Conservation (phyloP, 2,113 vertebrate species). For the Onychorhynchus coronatus region DNA sequence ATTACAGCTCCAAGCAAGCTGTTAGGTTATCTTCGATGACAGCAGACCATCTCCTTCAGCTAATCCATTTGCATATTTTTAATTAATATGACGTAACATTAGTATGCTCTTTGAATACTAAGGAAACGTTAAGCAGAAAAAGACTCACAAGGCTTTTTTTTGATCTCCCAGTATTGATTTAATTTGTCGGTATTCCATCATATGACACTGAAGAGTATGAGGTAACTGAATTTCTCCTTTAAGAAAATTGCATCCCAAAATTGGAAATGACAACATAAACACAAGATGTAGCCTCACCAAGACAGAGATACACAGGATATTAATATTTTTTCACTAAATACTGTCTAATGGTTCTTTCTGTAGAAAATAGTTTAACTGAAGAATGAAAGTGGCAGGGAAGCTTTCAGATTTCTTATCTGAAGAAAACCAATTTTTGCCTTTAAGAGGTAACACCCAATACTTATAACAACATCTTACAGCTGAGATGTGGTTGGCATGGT, state of each 20-base stretch:
- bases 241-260: neutral
- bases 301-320: neutral
- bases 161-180: neutral
- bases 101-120: neutral
- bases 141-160: neutral
- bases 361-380: neutral
- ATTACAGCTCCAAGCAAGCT: neutral
- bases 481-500: neutral
- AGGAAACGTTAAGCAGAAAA: neutral
- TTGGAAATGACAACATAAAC: neutral
- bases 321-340: neutral
- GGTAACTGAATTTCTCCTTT: neutral
- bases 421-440: neutral
- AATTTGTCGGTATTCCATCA: neutral
- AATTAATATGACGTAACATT: slow-evolving; percentile 18
- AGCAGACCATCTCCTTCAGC: neutral
- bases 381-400: neutral
- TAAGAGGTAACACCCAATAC: neutral
- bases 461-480: neutral
- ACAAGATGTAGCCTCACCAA: neutral
- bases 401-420: neutral
- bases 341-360: neutral
- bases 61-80: neutral
- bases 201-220: neutral
- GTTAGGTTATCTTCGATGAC: neutral